These are phyloP conservation scores for Dasysyrphus albostriatus DNA, from an alignment of 2,888 invertebrate genomes.

Conservation along the genomic window DNA sequence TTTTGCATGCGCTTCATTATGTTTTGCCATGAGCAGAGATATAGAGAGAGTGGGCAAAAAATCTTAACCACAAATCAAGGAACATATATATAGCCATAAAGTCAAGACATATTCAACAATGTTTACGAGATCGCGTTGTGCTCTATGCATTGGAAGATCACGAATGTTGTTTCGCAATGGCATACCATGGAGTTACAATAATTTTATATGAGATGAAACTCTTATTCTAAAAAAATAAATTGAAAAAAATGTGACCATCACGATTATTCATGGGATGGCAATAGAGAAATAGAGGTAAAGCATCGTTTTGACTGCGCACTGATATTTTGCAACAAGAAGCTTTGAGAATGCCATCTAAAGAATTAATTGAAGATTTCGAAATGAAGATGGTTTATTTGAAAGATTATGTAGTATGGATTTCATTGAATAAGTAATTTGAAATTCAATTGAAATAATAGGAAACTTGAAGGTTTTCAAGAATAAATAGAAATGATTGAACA, in stretches of 20 bases:
- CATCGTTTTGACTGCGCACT: neutral
- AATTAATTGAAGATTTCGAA: constrained; percentile 12
- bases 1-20: constrained; percentile 41
- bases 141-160: constrained; percentile 62
- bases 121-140: constrained; percentile 33
- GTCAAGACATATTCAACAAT: neutral
- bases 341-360: neutral
- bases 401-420: constrained; percentile 4
- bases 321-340: constrained; percentile 25
- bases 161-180: constrained; percentile 39
- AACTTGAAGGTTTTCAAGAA: neutral
- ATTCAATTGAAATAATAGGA: neutral
- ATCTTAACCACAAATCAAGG: constrained; percentile 41
- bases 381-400: constrained; percentile 27
- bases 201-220: constrained; percentile 15
- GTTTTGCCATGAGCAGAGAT: constrained; percentile 25
- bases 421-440: neutral
- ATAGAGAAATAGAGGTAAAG: neutral
- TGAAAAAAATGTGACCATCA: constrained; percentile 5
- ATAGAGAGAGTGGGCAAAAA: neutral
- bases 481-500: neutral
- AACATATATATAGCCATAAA: neutral
- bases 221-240: neutral
- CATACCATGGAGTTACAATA: neutral
- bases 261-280: constrained; percentile 20